These are phyloP conservation scores for Coelogynopora nodosa DNA, from an alignment of 2,888 invertebrate species.

Conservation along the genomic window DNA sequence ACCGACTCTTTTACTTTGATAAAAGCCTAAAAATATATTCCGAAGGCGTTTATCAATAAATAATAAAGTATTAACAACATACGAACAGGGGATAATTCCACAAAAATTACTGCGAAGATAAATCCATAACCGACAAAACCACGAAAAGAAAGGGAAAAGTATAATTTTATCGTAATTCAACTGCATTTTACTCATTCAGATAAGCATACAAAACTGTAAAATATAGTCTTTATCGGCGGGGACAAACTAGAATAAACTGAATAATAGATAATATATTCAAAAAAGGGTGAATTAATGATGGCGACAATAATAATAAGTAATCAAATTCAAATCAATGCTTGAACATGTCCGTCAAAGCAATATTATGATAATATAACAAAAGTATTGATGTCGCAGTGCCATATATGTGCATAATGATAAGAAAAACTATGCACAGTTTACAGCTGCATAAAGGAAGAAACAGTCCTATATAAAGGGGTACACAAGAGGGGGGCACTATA, in stretches of 20 bases:
- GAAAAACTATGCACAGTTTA: too few relatives aligned
- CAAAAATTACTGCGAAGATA: too few relatives aligned
- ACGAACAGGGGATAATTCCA: not conserved
- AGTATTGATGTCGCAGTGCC: too few relatives aligned
- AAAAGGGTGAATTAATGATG: not conserved
- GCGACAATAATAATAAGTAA: not conserved
- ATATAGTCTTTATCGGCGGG: not conserved
- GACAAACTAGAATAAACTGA: not conserved
- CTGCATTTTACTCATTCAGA: not conserved
- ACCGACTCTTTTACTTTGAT: too few relatives aligned
- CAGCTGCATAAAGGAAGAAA: not conserved
- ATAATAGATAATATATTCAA: not conserved
- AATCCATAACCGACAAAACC: too few relatives aligned
- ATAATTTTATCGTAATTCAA: not conserved
- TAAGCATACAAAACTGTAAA: not conserved
- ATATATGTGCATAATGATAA: too few relatives aligned
- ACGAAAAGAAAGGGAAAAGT: not conserved
- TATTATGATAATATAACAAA: not conserved
- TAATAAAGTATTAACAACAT: not conserved
- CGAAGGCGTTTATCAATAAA: too few relatives aligned
- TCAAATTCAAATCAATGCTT: not conserved
- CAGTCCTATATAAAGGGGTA: not conserved
- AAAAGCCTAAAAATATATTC: too few relatives aligned
- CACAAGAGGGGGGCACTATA: too few relatives aligned
- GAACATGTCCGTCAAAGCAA: not conserved